Evolutionary conservation across 1,140 invertebrate genomes (phyloP), one percentile per base, ranked within the genome.

Genomic region (Paraescarpia echinospica): DNA sequence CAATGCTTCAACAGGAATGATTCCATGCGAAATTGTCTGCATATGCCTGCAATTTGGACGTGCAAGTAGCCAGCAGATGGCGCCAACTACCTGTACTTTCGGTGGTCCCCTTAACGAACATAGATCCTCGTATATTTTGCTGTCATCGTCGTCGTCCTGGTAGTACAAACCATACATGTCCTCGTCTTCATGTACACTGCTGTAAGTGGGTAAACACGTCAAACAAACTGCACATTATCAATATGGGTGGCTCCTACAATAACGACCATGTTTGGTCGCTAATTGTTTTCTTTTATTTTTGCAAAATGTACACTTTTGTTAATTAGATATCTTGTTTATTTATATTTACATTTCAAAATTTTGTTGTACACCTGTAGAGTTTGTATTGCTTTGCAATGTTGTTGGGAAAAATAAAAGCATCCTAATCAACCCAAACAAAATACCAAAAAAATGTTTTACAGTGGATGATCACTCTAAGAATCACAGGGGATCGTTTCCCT

Each of bases 111-210:
- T 91, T 88, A 94, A 94, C 4, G 94, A 93, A 93, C 95, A 95
- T n/a, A 96, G 93, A 93, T 96, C 96, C 93, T 96, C 96, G 92
- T 96, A 96, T 90, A 96, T 96, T 77, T 77, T 77, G 59, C 18
- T 77, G 59, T 77, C 27, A 93, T 95, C 96, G 96, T 98, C 97
- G 96, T 98, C 98, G 96, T 97, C 96, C n/a, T 96, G 95, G 92
- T 95, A 94, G 1, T 95, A 95, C 96, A 98, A 98, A 96, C 98
- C 98, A 96, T 98, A 98, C 94, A 98, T 97, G 95, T 98, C 97
- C 59, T 77, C 59, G 95, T 98, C 97, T 94, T 98, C 98, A 92
- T 97, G 97, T 94, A 89, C 51, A 33, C 35, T 77, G 77, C 91
- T 92, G 88, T 35, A 91, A 41, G 91, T 5, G 89, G 35, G 35